phyloP scores from a whole-genome alignment of 2,113 vertebrate species.

The Sylvilagus bachmani region DNA sequence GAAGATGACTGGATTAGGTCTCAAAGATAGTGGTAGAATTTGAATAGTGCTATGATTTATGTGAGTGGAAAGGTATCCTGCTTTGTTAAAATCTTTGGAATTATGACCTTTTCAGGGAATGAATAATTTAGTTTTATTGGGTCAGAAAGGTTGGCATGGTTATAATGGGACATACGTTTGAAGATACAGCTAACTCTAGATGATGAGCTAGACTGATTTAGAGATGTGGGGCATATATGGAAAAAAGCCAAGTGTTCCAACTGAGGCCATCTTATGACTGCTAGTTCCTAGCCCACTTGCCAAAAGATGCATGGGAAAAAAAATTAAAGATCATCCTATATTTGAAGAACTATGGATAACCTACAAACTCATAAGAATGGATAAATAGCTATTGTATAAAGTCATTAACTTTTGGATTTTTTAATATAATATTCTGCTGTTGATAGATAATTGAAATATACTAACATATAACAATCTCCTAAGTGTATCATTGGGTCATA shows the following conservation, averaged over 20 bases:
- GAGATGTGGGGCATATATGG: neutral
- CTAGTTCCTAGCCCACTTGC: neutral
- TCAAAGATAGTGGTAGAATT: neutral
- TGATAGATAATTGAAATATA: neutral
- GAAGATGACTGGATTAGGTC: neutral
- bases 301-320: neutral
- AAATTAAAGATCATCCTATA: neutral
- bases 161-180: neutral
- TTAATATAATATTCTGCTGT: neutral
- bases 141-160: neutral
- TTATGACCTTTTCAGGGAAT: neutral
- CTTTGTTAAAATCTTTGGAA: neutral
- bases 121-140: neutral
- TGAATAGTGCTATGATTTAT: neutral
- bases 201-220: neutral
- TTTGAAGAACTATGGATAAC: neutral
- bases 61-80: neutral
- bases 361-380: neutral
- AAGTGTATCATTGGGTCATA: neutral
- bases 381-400: neutral
- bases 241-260: slow-evolving; percentile 6
- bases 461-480: neutral
- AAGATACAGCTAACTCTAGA: neutral
- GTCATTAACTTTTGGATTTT: neutral
- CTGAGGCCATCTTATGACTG: neutral